phyloP scores from a whole-genome alignment of 2,797 vertebrate genomes.

The Platalea minor region DNA sequence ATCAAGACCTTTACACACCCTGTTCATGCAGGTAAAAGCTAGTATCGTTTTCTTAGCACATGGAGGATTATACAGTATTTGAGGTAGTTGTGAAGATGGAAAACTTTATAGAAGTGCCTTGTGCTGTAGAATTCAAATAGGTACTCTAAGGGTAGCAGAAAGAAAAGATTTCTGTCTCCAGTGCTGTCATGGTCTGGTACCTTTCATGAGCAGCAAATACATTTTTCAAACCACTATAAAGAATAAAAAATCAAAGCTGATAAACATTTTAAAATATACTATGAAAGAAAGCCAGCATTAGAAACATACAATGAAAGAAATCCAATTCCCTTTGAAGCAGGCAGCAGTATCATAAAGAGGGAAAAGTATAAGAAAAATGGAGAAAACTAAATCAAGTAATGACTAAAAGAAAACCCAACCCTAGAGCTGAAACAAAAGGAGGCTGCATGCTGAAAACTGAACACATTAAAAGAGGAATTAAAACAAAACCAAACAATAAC shows the following conservation, averaged over 20 bases:
- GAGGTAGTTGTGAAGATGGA: neutral
- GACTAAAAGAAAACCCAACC: constrained; percentile 4
- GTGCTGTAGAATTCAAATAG: neutral
- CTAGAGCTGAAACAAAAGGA: constrained; percentile 3
- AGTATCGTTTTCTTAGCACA: neutral
- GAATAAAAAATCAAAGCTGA: neutral
- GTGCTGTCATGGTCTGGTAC: neutral
- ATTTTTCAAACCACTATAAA: constrained; percentile 6
- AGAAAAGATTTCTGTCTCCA: constrained; percentile 1
- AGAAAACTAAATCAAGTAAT: neutral
- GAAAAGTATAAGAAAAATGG: neutral
- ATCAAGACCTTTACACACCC: neutral
- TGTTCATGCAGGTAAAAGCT: neutral
- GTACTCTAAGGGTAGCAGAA: neutral
- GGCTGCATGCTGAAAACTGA: neutral
- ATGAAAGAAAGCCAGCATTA: neutral
- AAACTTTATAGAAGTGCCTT: neutral
- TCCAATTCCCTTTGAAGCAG: neutral
- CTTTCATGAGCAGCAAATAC: neutral
- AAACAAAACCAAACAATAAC: constrained; percentile 36
- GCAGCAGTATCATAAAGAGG: neutral
- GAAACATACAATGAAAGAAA: neutral
- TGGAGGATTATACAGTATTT: neutral
- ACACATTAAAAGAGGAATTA: neutral
- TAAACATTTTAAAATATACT: neutral